Evolutionary conservation across 1,140 invertebrate genomes (phyloP), one percentile per base, ranked within the genome.

Genomic region (Drosophila kepulauana): DNA sequence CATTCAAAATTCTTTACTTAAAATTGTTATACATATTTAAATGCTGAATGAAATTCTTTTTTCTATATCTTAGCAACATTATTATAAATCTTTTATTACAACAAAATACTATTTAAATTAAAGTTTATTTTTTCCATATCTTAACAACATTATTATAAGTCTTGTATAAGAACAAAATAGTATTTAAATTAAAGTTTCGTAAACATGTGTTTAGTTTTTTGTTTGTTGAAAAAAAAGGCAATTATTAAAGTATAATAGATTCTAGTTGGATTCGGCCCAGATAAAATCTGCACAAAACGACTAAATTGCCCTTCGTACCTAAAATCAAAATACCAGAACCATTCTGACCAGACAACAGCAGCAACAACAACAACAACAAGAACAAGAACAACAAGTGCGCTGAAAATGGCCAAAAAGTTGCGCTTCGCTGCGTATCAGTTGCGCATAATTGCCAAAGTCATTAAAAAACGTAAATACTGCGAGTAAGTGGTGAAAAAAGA

Each of bases 401-500:
- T 57, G 43, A 20, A 79, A 85, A 75, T 88, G 78, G 75, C 80
- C 79, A 84, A 89, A 57, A 89, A 79, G 67, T 57, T 74, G 45
- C 81, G 84, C 81, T 88, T 89, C 74, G 84, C 28, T 84, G 84
- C 80, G 56, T 88, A 88, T 89, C 85, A 81, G 67, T 81, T 89
- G 78, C 67, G 71, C 85, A 84, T 88, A 88, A 88, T 88, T 78
- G 78, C 75, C 68, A 85, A 89, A 89, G 70, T 68, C 70, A 88
- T 88, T 88, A 81, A 66, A 74, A 69, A 67, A 62, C 15, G 38
- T 46, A 46, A 78, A 75, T 45, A 58, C 62, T 66, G 62, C 62
- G 49, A 64, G 49, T 33, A 75, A 82, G 66, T 68, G 73, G 33
- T 56, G 48, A 70, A 68, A 76, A 71, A 81, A 78, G 61, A 56